Base-by-base conservation (phyloP, 2,113 vertebrate genomes). In the Lagopus muta region DNA sequence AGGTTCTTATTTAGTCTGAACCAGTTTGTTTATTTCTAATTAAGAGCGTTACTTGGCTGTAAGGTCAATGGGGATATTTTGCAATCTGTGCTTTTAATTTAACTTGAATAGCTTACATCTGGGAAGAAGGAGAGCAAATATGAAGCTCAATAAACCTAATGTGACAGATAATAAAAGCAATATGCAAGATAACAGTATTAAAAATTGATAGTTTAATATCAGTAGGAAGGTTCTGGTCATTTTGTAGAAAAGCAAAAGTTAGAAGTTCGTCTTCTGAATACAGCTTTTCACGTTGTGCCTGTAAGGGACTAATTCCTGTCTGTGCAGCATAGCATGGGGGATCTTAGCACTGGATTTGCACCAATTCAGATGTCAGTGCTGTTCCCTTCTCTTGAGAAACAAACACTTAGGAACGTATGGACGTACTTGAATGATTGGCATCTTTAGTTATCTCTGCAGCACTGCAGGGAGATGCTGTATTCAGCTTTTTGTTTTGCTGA, bases 71-170 rank as follows among this genome's bases (percentile, higher is more conserved):
- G 55, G 60, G 60, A 57, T 47, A 15, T 64, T 88, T 76, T 90
- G 80, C 75, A 91, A 50, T 88, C 89, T 88, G 43, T 73, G 60
- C 72, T 88, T 52, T 52, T 90, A 90, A 70, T 90, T 58, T 61
- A n/a, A 80, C 54, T 79, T 71, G 21, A 71, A 71, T 50, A 55
- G 10, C 25, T 93, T 93, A 86, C 74, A 42, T 86, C 47, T 64
- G 54, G 67, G 60, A 76, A 64, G 61, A 61, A 93, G 36, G 61
- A 90, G 54, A 10, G 70, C 25, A 72, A 86, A 60, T 11, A 54
- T 32, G 61, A 86, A 82, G 32, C 36, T 81, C 65, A 75, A 1
- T 0, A 3, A 78, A 42, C 45, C 1, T 76, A 42, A 48, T 28
- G 20, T 25, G 7, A 13, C 45, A 47, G 76, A 66, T 78, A 90